Evolutionary conservation across 2,113 vertebrate species (phyloP).

Genomic region (Aramus guarauna): DNA sequence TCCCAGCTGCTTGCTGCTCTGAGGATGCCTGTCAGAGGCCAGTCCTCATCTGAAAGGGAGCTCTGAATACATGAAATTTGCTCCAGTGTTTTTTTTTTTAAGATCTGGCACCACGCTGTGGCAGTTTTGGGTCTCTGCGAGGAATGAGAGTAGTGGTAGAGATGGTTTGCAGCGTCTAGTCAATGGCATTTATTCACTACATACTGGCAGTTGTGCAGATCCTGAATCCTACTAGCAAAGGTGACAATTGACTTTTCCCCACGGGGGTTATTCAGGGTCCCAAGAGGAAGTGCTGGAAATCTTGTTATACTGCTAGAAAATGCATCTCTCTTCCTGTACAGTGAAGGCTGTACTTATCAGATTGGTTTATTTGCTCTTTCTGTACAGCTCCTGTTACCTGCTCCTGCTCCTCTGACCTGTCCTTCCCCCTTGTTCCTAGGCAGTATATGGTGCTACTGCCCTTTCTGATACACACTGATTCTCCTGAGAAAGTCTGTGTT

Average conservation of each 20-base stretch:
- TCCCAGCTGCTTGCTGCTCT: background rate
- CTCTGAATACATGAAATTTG: background rate
- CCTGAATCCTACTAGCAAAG: background rate
- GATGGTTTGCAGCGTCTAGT: accelerated
- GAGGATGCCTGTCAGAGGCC: background rate
- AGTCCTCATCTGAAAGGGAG: background rate
- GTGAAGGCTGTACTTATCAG: background rate
- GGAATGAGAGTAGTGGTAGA: background rate
- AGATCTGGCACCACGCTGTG: conserved; percentile 5
- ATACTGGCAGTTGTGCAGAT: background rate
- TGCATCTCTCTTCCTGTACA: background rate
- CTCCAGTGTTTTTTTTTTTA: background rate
- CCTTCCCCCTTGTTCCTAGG: background rate
- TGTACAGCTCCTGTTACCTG: background rate
- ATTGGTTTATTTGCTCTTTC: background rate
- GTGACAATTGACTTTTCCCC: background rate
- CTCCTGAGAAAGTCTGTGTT: conserved; percentile 63
- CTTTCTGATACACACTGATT: background rate
- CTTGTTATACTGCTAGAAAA: background rate
- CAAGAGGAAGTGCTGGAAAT: background rate
- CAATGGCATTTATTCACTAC: background rate
- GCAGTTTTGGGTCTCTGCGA: background rate
- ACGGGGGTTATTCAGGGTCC: background rate
- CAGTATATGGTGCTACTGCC: conserved; percentile 66
- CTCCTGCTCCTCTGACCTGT: background rate